Evolutionary conservation across 2,888 invertebrate species (phyloP).

Genomic region (Aethes cnicana): DNA sequence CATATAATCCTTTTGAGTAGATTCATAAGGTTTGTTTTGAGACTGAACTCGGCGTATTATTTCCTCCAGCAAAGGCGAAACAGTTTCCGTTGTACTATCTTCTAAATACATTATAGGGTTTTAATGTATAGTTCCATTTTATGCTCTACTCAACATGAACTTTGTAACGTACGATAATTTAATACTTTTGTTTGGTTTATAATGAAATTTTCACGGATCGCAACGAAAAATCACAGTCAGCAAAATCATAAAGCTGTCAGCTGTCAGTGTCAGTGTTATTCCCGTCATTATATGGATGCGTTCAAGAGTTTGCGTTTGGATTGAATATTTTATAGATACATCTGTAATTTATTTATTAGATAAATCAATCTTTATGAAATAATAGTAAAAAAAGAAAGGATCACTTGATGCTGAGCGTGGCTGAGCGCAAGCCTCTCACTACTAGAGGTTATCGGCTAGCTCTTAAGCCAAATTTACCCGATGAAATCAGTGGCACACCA

Average conservation of each 20-base stretch:
- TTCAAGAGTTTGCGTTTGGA: too few species aligned
- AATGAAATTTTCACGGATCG: neutral
- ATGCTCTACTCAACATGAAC: too few species aligned
- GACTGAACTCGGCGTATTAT: conserved; percentile 48
- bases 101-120: conserved; percentile 52
- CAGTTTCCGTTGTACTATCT: conserved; percentile 60
- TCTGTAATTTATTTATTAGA: too few species aligned
- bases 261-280: neutral
- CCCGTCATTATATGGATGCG: too few species aligned
- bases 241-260: neutral
- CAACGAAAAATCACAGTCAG: neutral
- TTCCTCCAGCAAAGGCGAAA: conserved; percentile 53
- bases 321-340: too few species aligned
- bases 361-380: too few species aligned
- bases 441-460: too few species aligned
- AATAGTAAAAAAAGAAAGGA: too few species aligned
- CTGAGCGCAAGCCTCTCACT: too few species aligned
- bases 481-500: too few species aligned
- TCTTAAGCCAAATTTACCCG: too few species aligned
- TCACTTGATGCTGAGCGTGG: too few species aligned
- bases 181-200: neutral
- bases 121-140: neutral
- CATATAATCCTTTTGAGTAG: conserved; percentile 62
- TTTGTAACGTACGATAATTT: neutral
- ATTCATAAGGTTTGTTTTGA: conserved; percentile 48